phyloP scores from a whole-genome alignment of 2,113 vertebrate species.

The Chaetorhynchus papuensis region DNA sequence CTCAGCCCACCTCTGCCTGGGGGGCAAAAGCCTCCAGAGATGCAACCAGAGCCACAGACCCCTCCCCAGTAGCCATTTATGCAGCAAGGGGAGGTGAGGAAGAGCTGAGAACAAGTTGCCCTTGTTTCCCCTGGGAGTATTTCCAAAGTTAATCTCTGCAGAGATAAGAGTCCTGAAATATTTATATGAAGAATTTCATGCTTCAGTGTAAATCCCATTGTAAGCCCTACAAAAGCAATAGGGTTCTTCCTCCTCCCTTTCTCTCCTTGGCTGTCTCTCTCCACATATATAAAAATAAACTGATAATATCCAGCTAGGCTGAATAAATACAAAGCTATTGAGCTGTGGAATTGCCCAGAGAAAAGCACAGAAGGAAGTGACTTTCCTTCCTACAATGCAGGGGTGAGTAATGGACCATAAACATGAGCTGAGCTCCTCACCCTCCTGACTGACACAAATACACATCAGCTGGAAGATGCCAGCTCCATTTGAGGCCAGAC shows the following conservation, averaged over 20 bases:
- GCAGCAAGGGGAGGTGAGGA: not conserved
- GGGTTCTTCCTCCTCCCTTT: not conserved
- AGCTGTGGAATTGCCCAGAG: conserved; percentile 45
- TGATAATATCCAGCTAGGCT: conserved; percentile 30
- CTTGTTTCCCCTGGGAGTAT: not conserved
- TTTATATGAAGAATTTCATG: conserved; percentile 19
- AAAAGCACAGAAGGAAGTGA: conserved; percentile 6
- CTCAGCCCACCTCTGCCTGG: fast-evolving
- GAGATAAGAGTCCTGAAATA: conserved; percentile 19
- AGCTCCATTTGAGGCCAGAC: not conserved
- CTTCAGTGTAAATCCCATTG: conserved; percentile 21
- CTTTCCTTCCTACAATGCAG: not conserved
- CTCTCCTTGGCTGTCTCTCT: not conserved
- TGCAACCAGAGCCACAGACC: not conserved
- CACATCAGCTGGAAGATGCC: not conserved
- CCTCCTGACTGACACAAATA: not conserved
- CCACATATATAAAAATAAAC: conserved; percentile 41
- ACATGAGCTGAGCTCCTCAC: not conserved
- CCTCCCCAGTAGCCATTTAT: not conserved
- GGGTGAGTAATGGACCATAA: conserved; percentile 1
- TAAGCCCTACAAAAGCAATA: not conserved
- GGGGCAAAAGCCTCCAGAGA: not conserved
- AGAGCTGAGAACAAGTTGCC: not conserved
- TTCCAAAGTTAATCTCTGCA: not conserved
- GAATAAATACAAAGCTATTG: conserved; percentile 45